Evolutionary conservation across 2,797 vertebrate genomes (phyloP).

Genomic region (Centropyge bicolor): DNA sequence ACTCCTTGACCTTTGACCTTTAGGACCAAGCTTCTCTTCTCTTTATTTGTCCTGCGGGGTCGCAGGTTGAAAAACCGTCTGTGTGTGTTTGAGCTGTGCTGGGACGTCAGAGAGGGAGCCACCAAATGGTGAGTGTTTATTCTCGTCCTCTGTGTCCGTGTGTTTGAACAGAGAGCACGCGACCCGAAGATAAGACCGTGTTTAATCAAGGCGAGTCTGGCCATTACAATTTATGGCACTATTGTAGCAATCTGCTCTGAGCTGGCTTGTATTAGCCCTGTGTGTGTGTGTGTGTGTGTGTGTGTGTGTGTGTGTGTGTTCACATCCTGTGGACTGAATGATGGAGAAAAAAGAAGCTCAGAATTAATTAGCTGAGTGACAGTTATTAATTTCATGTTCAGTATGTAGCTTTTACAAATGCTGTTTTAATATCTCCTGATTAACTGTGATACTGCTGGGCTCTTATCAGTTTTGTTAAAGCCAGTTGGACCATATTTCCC

Average conservation of each 20-base stretch:
- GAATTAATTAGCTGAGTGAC: conserved; percentile 39
- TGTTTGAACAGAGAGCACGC: conserved; percentile 88
- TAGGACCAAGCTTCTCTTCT: conserved; percentile 54
- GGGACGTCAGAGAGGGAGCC: conserved; percentile 38
- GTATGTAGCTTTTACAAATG: conserved; percentile 1
- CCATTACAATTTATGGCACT: conserved; percentile 81
- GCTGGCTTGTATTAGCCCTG: conserved; percentile 50
- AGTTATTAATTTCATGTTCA: conserved; percentile 18
- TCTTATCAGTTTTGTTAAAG: neutral
- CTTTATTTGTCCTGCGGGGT: conserved; percentile 68
- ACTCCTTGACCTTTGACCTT: conserved; percentile 73
- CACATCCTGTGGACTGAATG: conserved; percentile 24
- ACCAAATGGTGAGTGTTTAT: conserved; percentile 76
- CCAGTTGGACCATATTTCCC: neutral
- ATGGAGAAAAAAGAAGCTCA: conserved; percentile 38
- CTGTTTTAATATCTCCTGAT: neutral
- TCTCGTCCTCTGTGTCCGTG: conserved; percentile 48
- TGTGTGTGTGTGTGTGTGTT: conserved; percentile 32
- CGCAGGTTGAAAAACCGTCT: conserved; percentile 30
- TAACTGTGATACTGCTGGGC: neutral
- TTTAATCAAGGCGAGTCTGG: conserved; percentile 77
- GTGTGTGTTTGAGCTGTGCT: conserved; percentile 57
- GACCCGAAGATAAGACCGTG: conserved; percentile 88
- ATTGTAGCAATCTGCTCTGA: conserved; percentile 75
- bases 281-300: conserved; percentile 28